Conservation (phyloP, 2,888 invertebrate species). For the Meteorus colon region DNA sequence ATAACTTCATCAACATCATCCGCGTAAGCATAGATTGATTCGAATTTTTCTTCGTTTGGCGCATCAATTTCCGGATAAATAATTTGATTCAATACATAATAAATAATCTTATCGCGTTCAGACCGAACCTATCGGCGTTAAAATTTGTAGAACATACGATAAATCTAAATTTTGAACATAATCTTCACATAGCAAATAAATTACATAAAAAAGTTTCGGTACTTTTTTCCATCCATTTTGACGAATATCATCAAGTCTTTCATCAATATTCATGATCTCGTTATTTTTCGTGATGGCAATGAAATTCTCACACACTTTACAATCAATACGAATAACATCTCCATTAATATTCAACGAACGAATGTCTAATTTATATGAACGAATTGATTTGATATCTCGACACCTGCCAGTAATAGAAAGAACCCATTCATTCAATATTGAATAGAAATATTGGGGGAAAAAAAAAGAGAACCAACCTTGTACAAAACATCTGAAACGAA, state of each 20-base stretch:
- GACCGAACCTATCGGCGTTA: slow-evolving; percentile 54
- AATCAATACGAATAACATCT: slow-evolving; percentile 55
- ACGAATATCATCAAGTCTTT: slow-evolving; percentile 43
- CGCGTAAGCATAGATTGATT: slow-evolving; percentile 62
- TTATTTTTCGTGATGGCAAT: slow-evolving; percentile 46
- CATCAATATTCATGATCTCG: slow-evolving; percentile 46
- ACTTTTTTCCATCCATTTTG: slow-evolving; percentile 55
- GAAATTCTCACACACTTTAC: slow-evolving; percentile 52
- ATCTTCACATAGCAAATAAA: not conserved
- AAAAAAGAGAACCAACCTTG: slow-evolving; percentile 38
- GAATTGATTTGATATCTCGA: slow-evolving; percentile 67
- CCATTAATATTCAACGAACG: slow-evolving; percentile 49
- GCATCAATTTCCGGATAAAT: slow-evolving; percentile 64
- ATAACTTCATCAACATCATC: slow-evolving; percentile 59
- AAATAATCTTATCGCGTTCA: slow-evolving; percentile 57
- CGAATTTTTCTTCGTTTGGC: slow-evolving; percentile 57
- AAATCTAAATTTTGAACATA: not conserved
- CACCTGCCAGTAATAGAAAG: slow-evolving; percentile 44
- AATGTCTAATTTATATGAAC: slow-evolving; percentile 56
- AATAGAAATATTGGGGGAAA: not conserved
- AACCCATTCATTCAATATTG: not conserved
- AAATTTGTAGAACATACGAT: not conserved
- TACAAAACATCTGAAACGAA: slow-evolving; percentile 47
- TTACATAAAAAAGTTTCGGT: not conserved
- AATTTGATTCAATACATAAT: slow-evolving; percentile 63